Conservation (phyloP, 1,140 invertebrate species). For the Panagrolaimus sp. region DNA sequence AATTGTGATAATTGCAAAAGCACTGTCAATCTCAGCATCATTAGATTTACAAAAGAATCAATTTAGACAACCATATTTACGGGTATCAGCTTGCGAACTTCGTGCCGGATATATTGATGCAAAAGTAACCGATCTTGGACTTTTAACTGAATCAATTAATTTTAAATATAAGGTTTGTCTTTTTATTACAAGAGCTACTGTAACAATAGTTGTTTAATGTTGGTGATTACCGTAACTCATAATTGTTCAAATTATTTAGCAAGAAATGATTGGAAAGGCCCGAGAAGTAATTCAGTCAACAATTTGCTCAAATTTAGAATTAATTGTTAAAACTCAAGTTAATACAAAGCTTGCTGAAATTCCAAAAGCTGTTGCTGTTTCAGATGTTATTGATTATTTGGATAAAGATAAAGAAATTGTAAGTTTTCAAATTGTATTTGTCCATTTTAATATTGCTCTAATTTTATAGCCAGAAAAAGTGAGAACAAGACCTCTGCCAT, state of each 20-base stretch:
- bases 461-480: conserved; percentile 4
- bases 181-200: neutral
- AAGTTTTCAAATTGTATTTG: too few species aligned
- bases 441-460: neutral
- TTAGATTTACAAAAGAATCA: conserved; percentile 42
- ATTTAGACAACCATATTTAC: conserved; percentile 33
- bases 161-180: conserved; percentile 41
- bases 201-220: too few species aligned
- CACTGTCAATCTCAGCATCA: conserved; percentile 43
- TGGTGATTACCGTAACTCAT: too few species aligned
- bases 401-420: conserved; percentile 12
- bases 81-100: conserved; percentile 24
- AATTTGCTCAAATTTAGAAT: conserved; percentile 38
- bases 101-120: conserved; percentile 35
- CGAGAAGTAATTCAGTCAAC: conserved; percentile 38
- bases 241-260: conserved; percentile 30
- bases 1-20: conserved; percentile 29
- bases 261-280: conserved; percentile 40
- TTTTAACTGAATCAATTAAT: conserved; percentile 41
- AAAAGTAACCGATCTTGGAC: conserved; percentile 34
- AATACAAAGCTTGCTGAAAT: conserved; percentile 27
- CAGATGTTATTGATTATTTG: conserved; percentile 21
- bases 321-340: conserved; percentile 35
- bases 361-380: conserved; percentile 25
- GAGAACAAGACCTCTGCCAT: neutral